Evolutionary conservation across 2,888 invertebrate species (phyloP), one percentile per base, ranked within the genome.

Genomic region (Xestia ashworthii): DNA sequence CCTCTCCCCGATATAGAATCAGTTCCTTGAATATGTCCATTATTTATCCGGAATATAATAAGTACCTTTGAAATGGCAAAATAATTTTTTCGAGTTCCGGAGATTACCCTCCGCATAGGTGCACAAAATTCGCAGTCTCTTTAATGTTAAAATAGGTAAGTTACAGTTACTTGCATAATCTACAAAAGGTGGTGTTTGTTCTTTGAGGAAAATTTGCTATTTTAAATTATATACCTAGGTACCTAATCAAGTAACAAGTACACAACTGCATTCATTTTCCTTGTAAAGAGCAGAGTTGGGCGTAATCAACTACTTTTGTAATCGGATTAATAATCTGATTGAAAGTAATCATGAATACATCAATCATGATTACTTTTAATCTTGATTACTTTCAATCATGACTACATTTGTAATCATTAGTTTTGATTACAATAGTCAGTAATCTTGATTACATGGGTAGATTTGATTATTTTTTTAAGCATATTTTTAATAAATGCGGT

Each of bases 121-220:
- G 25, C 58, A 58, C 6, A 25, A 25, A 25, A 58, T 58, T 25
- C 25, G 25, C 14, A 14, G 25, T 55, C 14, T 2, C 14, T 25
- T 5, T 12, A 55, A n/a, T n/a, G 1, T 55, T 55, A 12, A 12
- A n/a, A 12, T n/a, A 44, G 44, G 0, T 8, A 53, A 12, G 5
- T 19, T 50, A 8, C 46, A 55, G n/a, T 55, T n/a, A 58, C 55
- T 25, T 25, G 25, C 14, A 25, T 25, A 8, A 58, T 25, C 4
- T 58, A 25, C 14, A 25, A 58, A 25, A 32, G 3, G 25, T 32
- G 32, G 32, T 32, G 32, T 32, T 32, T 32, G 32, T 32, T 32
- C 32, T 8, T 78, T 32, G 53, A 76, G 44, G 44, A 74, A 50
- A 75, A 74, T 11, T 12, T n/a, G 75, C 41, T 44, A 50, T 5